Conservation (phyloP, 2,888 invertebrate species). For the Lamellibrachia satsuma region DNA sequence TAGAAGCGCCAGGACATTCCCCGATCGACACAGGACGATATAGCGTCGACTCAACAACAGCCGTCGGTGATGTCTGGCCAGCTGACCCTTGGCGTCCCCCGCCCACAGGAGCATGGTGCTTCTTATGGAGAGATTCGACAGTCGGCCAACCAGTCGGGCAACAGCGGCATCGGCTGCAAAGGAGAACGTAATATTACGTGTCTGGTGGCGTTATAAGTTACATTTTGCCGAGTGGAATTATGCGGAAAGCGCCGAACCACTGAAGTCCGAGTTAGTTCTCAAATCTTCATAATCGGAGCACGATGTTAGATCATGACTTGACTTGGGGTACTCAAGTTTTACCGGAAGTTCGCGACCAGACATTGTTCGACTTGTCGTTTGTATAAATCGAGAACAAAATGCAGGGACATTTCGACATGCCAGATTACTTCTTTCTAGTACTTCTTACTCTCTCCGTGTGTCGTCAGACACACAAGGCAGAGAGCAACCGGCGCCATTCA, state of each 20-base stretch:
- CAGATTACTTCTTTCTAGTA: too few relatives aligned
- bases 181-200: not conserved
- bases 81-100: not conserved
- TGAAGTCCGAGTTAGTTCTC: not conserved
- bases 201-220: too few relatives aligned
- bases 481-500: too few relatives aligned
- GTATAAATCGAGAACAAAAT: not conserved
- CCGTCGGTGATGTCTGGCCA: not conserved
- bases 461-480: too few relatives aligned
- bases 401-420: too few relatives aligned
- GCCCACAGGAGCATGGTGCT: not conserved
- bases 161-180: not conserved
- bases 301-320: not conserved
- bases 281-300: not conserved
- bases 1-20: not conserved
- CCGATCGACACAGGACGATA: not conserved
- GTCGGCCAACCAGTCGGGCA: not conserved
- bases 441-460: too few relatives aligned
- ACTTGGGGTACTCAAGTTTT: not conserved
- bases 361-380: not conserved
- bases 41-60: not conserved
- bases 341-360: not conserved
- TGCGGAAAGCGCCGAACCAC: not conserved
- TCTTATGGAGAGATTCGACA: not conserved
- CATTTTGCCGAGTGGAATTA: too few relatives aligned